Base-by-base conservation (phyloP, 2,888 invertebrate species). In the Melinaea menophilus region DNA sequence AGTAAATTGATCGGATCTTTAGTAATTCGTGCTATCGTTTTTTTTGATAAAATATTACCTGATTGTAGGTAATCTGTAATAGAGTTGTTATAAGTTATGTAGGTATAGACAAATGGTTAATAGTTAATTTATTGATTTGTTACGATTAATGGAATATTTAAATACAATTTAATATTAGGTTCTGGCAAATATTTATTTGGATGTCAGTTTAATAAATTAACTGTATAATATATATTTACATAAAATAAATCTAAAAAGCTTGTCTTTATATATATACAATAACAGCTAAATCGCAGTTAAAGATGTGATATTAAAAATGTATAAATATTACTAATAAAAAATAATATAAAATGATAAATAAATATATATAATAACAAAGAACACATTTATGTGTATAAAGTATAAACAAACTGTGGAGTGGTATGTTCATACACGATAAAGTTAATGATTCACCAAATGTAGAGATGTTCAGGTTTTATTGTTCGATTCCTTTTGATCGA, bases 401-500 rank as follows among this genome's bases (percentile, higher is more conserved):
- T 59, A 63, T 64, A 63, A 66, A 66, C 64, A 51, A 37, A 54
- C 41, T 37, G 56, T 51, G 63, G 54, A 55, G 59, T 57, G 51
- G 59, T 56, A 51, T 45, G 46, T 56, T 56, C 45, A 64, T 59
- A 66, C 56, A 63, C 59, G 66, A 66, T 64, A 62, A 64, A 65
- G 64, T 64, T 69, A 66, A 70, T 70, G 72, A 70, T 68, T 70
- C 65, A 70, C 62, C 59, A 64, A 64, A 72, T 61, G 62, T 59
- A 69, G 65, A 65, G 66, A 66, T 63, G 73, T 68, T 72, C 61
- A 73, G 69, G 65, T 79, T 80, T 82, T 82, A 80, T 81, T 79
- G 79, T 80, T 80, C 75, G 73, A 78, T 81, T 76, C 76, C 75
- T 77, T 78, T 79, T 81, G 81, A 86, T 84, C 78, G 81, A 82